Base-by-base conservation (phyloP, 2,888 invertebrate genomes). In the Melipona beecheii region DNA sequence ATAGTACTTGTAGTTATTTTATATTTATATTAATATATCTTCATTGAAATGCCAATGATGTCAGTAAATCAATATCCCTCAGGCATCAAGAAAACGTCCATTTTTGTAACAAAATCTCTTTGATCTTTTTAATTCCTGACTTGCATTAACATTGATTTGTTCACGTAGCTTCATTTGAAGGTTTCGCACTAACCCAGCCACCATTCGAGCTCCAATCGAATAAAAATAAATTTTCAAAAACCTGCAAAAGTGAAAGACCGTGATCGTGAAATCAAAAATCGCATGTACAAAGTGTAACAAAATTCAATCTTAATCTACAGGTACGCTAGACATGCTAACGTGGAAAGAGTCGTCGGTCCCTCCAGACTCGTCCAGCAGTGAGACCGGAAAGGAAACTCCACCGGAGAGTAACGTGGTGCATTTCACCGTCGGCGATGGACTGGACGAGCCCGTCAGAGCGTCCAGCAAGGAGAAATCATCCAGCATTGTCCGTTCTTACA, bases 301-400 rank as follows among this genome's bases (percentile, higher is more conserved):
- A 65, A 5, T 13, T 71, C 2, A 15, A 50, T 75, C 36, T 31
- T 72, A 91, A 89, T 91, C 88, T 89, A 62, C 92, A 94, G 93
- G 94, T 92, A 83, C 89, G 19, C 78, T 92, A 89, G 94, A 93
- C 83, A 91, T 80, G 73, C 74, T 92, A 21, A 88, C 88, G 71
- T 95, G 95, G 95, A 95, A 95, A 91, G 95, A 96, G 85, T 93
- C 94, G 2, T 94, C 94, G 56, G 58, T 91, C 64, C 93, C 94
- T 4, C 95, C 95, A 11, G 96, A 96, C 90, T 96, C 96, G 1
- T 96, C 96, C 36, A 95, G 95, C 86, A 96, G 96, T 87, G 96
- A 96, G 86, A 95, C 95, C 19, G 96, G 96, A 73, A 95, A 95
- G 90, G 95, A 95, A 13, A 93, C 94, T 19, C 94, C 93, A 15